phyloP scores from a whole-genome alignment of 2,113 vertebrate genomes.

The Oostethus manadensis region DNA sequence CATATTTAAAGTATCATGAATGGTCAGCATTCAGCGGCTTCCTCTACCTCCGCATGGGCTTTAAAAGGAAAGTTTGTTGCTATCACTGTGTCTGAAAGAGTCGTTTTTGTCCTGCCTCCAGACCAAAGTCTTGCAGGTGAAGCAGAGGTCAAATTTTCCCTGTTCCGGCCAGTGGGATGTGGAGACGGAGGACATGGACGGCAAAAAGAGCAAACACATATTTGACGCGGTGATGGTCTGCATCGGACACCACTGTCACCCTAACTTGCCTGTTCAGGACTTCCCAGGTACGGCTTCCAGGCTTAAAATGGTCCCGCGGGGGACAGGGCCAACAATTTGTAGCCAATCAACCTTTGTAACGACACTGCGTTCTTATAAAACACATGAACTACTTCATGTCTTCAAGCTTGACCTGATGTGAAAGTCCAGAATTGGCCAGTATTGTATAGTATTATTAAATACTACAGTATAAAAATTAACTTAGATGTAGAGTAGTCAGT shows the following conservation, averaged over 20 bases:
- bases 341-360: constrained; percentile 1
- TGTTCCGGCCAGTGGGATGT: constrained; percentile 86
- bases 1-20: too few species aligned
- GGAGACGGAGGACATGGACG: constrained; percentile 66
- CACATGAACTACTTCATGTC: not conserved
- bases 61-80: too few species aligned
- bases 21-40: too few species aligned
- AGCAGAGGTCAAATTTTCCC: constrained; percentile 71
- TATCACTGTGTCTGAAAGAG: too few species aligned
- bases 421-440: too few species aligned
- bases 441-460: too few species aligned
- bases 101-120: constrained; percentile 38
- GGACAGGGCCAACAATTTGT: not conserved
- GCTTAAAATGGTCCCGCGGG: not conserved
- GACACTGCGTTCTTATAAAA: not conserved
- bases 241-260: constrained; percentile 77
- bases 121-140: constrained; percentile 79
- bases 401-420: not conserved
- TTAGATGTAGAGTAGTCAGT: too few species aligned
- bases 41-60: too few species aligned
- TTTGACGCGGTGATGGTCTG: constrained; percentile 90
- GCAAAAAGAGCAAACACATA: constrained; percentile 61
- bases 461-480: too few species aligned
- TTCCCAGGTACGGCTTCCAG: constrained; percentile 77
- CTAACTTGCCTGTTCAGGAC: constrained; percentile 77